A percentile compares a stretch with the other conserved stretches of the same genome.
Conservation (phyloP, 2,113 vertebrate species). For the Australoheros scitulus region DNA sequence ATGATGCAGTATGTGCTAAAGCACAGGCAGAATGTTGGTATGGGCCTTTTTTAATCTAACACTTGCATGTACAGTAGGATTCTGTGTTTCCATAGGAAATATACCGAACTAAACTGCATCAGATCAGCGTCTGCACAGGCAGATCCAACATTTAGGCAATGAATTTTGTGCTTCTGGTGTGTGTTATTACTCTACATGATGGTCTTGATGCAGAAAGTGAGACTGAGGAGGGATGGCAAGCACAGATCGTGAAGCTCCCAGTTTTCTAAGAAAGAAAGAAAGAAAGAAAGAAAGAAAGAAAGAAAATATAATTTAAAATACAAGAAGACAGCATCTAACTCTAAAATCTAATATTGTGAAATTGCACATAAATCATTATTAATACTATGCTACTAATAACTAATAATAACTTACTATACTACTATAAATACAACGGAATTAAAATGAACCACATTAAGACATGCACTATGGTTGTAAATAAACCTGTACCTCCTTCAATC, state of each 20-base stretch:
- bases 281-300: neutral
- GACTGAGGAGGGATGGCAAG: neutral
- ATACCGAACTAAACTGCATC: constrained; percentile 32
- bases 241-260: neutral
- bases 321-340: neutral
- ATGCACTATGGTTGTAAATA: neutral
- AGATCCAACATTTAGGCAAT: neutral
- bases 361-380: neutral
- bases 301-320: neutral
- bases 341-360: neutral
- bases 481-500: neutral
- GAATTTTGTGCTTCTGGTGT: neutral
- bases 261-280: neutral
- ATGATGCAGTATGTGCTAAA: neutral
- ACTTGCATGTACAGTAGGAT: constrained; percentile 4
- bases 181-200: neutral
- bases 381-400: neutral
- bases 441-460: neutral
- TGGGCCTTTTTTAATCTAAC: neutral
- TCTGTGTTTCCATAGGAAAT: constrained; percentile 78
- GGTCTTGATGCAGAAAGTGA: neutral
- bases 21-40: neutral
- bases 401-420: neutral
- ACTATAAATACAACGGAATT: neutral
- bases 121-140: constrained; percentile 7